Evolutionary conservation across 2,888 invertebrate species (phyloP), one percentile per base, ranked within the genome.

Genomic region (Cephus rjabovi): DNA sequence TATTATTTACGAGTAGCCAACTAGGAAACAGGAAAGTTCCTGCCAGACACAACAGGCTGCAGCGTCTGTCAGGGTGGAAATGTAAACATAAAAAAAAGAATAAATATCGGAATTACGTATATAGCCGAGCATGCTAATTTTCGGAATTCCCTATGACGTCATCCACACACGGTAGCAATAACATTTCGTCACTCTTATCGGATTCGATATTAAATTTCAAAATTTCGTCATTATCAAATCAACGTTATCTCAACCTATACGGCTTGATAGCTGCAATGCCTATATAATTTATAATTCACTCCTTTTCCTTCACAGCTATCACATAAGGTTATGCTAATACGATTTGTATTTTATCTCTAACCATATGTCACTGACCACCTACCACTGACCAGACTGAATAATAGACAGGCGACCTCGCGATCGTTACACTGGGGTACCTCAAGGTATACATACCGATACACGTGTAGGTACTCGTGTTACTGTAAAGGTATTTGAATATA

Each of bases 281-380:
- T 33, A 69, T 75, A 75, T 76, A 74, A 84, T 86, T 86, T 84
- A 87, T 86, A 86, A 87, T 87, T 87, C 83, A 86, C 86, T 86
- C 81, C 82, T 84, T 82, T 83, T 83, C 83, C 83, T 86, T 83
- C 80, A 84, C 86, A 86, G 86, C 84, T 87, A 86, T 85, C 76
- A 84, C 76, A 84, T 83, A 83, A 86, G 84, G 84, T 88, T 87
- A 88, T 89, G 88, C 85, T 89, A 89, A 89, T 89, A 86, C 83
- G 83, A 82, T 83, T 79, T 82, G 81, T 86, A 85, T 82, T 86
- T 89, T 88, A 89, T 86, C 85, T 86, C 77, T 79, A 80, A 84
- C 82, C 86, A 84, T 88, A 87, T 88, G 88, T 90, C 90, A 88
- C 87, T 88, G 89, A 89, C 89, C 89, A 89, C 89, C 89, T 89